Evolutionary conservation across 2,113 vertebrate species (phyloP).

Genomic region (Passer montanus): DNA sequence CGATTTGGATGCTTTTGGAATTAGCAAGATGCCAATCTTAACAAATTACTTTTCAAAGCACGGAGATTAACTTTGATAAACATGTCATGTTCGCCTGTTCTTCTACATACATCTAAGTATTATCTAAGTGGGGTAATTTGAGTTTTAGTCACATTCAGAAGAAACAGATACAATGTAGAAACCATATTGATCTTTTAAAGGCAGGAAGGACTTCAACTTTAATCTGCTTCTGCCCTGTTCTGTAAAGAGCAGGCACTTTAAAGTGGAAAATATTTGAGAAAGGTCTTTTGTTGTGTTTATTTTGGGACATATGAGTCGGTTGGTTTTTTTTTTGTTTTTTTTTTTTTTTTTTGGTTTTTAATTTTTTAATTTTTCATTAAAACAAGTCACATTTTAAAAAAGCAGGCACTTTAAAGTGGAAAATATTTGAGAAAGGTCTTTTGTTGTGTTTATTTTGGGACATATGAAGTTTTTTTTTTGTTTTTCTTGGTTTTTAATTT

Average conservation of each 20-base stretch:
- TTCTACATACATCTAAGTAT: not conserved
- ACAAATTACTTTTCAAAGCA: not conserved
- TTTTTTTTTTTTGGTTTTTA: not conserved
- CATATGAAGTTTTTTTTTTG: too few relatives aligned
- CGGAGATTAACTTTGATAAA: not conserved
- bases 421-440: not conserved
- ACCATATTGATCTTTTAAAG: not conserved
- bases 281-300: not conserved
- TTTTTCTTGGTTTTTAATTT: not conserved
- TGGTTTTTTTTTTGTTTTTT: too few relatives aligned
- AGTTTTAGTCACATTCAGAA: not conserved
- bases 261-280: not conserved
- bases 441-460: not conserved
- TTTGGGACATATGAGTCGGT: not conserved
- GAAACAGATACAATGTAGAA: not conserved
- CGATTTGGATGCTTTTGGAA: not conserved
- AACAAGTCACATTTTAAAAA: not conserved
- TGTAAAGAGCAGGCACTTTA: not conserved
- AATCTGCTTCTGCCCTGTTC: not conserved
- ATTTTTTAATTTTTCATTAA: not conserved
- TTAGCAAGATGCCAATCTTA: not conserved
- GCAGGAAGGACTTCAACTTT: not conserved
- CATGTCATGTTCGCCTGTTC: fast-evolving
- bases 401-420: not conserved
- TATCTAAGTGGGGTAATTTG: not conserved